Conservation (phyloP, 1,140 invertebrate species). For the Caenorhabditis inopinata region DNA sequence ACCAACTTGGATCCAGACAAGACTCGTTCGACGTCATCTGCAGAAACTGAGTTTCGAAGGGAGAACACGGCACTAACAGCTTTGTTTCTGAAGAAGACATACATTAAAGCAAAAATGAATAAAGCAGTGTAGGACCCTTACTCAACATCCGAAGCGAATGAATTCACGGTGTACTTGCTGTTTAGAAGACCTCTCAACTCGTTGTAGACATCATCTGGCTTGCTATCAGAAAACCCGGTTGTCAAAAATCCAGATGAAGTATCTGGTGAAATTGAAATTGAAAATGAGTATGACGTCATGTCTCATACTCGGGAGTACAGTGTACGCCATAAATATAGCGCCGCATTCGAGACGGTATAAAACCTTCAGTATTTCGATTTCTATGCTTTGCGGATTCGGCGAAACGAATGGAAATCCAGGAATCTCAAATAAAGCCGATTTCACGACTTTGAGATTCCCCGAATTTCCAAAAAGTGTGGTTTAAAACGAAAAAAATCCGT, state of each 20-base stretch:
- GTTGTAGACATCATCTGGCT: neutral
- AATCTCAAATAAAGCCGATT: too few relatives aligned
- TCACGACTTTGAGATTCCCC: too few relatives aligned
- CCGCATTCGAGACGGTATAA: too few relatives aligned
- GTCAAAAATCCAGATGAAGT: conserved; percentile 12
- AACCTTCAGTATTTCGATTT: too few relatives aligned
- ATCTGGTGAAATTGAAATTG: neutral
- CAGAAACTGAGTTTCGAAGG: neutral
- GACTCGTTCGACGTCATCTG: neutral
- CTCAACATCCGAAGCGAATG: neutral
- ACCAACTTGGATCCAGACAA: neutral
- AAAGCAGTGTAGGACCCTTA: too few relatives aligned
- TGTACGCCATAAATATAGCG: too few relatives aligned
- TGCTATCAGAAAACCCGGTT: neutral
- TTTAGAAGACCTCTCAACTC: neutral
- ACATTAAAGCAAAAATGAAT: neutral
- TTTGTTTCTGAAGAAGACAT: neutral
- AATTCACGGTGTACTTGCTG: neutral
- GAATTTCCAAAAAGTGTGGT: too few relatives aligned
- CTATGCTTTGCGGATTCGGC: too few relatives aligned
- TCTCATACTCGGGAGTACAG: too few relatives aligned
- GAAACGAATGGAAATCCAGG: too few relatives aligned
- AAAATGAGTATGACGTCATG: too few relatives aligned
- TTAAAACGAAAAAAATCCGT: too few relatives aligned
- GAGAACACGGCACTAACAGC: conserved; percentile 16